phyloP scores from a whole-genome alignment of 2,888 invertebrate genomes.

The Nowickia ferox region DNA sequence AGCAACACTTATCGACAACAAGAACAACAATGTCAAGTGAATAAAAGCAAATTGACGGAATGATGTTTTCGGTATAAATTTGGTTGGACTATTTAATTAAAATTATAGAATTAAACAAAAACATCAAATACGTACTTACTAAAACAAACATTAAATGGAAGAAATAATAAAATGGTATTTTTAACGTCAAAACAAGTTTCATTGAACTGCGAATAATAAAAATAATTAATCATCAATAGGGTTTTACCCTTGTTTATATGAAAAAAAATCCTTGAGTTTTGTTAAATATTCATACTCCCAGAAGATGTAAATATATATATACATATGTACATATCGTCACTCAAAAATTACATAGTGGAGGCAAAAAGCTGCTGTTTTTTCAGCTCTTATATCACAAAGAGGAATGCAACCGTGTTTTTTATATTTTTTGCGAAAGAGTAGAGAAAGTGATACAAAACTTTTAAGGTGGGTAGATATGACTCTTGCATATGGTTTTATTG shows the following conservation, averaged over 20 bases:
- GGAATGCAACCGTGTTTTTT: too few relatives aligned
- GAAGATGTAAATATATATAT: too few relatives aligned
- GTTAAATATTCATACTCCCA: too few relatives aligned
- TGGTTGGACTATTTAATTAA: constrained; percentile 10
- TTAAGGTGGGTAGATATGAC: too few relatives aligned
- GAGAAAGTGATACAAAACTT: too few relatives aligned
- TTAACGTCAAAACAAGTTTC: constrained; percentile 47
- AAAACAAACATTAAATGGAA: constrained; percentile 23
- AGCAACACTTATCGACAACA: background rate
- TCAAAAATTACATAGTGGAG: too few relatives aligned
- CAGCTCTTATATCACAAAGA: too few relatives aligned
- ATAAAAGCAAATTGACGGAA: constrained; percentile 18
- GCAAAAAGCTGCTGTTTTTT: too few relatives aligned
- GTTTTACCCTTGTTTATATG: background rate
- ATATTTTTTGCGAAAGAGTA: too few relatives aligned
- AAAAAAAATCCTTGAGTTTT: too few relatives aligned
- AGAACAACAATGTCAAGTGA: background rate
- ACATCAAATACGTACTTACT: background rate
- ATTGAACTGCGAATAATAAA: constrained; percentile 29
- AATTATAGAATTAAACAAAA: constrained; percentile 54
- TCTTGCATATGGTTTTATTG: too few relatives aligned
- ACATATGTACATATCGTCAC: too few relatives aligned
- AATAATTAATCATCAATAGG: background rate
- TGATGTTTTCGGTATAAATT: background rate
- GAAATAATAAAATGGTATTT: constrained; percentile 6